phyloP scores from a whole-genome alignment of 1,140 invertebrate species.

The Anastrepha ludens region DNA sequence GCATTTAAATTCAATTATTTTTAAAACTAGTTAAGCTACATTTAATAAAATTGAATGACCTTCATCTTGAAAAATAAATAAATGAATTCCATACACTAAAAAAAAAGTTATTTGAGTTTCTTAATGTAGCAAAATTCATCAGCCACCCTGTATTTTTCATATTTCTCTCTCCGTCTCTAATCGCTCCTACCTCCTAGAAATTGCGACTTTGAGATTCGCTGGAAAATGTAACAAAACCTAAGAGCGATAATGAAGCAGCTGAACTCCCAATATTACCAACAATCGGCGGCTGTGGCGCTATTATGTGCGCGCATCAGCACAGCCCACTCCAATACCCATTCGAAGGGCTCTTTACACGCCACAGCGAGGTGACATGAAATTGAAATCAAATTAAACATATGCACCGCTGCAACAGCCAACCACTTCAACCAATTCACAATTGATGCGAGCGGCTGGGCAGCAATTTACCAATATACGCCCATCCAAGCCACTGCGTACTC shows the following conservation, averaged over 20 bases:
- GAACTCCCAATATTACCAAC: background rate
- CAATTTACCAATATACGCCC: slow-evolving; percentile 26
- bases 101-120: too few species aligned
- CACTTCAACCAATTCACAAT: slow-evolving; percentile 24
- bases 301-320: background rate
- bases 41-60: too few species aligned
- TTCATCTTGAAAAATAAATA: too few species aligned
- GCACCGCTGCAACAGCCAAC: background rate
- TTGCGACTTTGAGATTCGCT: background rate
- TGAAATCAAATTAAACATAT: slow-evolving; percentile 41
- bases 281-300: background rate
- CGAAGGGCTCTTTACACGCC: slow-evolving; percentile 2
- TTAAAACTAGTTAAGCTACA: too few species aligned
- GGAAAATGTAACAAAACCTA: background rate
- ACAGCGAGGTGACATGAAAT: slow-evolving; percentile 21
- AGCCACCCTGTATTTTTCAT: background rate
- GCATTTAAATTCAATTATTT: too few species aligned
- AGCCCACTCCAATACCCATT: background rate
- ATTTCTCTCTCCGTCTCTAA: background rate
- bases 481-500: background rate
- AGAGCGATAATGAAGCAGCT: background rate
- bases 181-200: background rate
- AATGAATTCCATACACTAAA: too few species aligned
- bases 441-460: slow-evolving; percentile 17
- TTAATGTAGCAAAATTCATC: too few species aligned